Percentiles rank a stretch among this genome's conserved stretches.
These are phyloP conservation scores for Ginglymostoma cirratum DNA, from an alignment of 2,113 vertebrate genomes.

Conservation along the genomic window DNA sequence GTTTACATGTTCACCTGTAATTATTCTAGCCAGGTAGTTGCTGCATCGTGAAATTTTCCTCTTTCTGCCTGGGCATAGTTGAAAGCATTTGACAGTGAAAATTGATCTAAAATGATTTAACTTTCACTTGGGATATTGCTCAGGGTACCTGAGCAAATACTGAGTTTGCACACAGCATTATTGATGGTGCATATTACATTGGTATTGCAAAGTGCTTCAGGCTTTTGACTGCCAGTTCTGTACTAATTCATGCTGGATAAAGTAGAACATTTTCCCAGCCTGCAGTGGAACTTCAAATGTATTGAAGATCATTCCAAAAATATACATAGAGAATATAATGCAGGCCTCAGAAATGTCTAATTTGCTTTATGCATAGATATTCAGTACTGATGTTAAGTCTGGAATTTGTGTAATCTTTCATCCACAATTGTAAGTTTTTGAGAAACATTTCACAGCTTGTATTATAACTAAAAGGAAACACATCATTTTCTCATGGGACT, in stretches of 20 bases:
- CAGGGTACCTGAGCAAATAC: background rate
- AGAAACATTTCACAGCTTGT: background rate
- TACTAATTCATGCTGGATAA: background rate
- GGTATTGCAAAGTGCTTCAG: background rate
- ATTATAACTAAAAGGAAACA: background rate
- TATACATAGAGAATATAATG: background rate
- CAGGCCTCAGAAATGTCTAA: background rate
- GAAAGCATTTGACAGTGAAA: background rate
- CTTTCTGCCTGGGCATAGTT: background rate
- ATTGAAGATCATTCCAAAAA: background rate
- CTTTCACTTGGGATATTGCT: background rate
- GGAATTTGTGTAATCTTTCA: background rate
- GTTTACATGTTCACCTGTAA: background rate
- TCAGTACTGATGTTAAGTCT: background rate
- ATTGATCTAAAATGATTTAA: background rate
- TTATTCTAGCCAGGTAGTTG: background rate
- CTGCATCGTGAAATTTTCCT: background rate
- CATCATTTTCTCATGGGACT: background rate
- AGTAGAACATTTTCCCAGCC: background rate
- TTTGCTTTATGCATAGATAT: background rate
- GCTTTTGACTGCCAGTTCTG: background rate
- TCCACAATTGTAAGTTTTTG: background rate
- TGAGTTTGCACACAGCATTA: background rate
- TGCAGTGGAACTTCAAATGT: background rate
- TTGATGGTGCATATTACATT: background rate